Base-by-base conservation (phyloP, 2,113 vertebrate species). In the Lophotis ruficrista region DNA sequence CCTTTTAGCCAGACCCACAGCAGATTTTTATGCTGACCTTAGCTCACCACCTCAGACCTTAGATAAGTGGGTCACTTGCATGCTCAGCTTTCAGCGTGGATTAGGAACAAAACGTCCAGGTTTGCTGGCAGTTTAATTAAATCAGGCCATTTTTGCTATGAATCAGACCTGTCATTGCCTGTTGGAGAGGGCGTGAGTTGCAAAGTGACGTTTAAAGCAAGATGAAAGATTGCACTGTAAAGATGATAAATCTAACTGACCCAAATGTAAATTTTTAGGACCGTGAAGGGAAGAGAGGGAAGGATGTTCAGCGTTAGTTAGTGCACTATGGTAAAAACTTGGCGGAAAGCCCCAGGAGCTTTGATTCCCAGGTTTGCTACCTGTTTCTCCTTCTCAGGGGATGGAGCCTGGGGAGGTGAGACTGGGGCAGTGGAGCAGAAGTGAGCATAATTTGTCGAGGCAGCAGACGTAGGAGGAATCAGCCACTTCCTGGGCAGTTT, bases 61-160 rank as follows among this genome's bases (percentile, higher is more conserved):
- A 90, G 96, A 96, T 95, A 97, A 97, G 84, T 62, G 89, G 89
- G 90, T 95, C 83, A 66, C 84, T 93, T 71, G 62, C 94, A 72
- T 72, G 83, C 94, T 81, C 94, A 78, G 90, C 92, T 95, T 95
- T 96, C 89, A 82, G 66, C 72, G 35, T 30, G 91, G 95, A 90
- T 97, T 96, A 97, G 91, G 65, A 91, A 71, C 73, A 41, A 93
- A 92, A 73, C 8, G 35, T 70, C 91, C 68, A 60, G 48, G 81
- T 89, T 95, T 94, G 90, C 95, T 97, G 96, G 98, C 93, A 97
- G 92, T 97, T 98, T 98, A 97, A 98, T 97, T 98, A 97, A 96
- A 98, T 97, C 93, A 86, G 82, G 58, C 69, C 70, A 43, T 60
- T 96, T 97, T 91, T 96, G 62, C 87, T 92, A 95, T 97, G 94